phyloP scores from a whole-genome alignment of 2,888 invertebrate species.

The Sphecodes monilicornis region DNA sequence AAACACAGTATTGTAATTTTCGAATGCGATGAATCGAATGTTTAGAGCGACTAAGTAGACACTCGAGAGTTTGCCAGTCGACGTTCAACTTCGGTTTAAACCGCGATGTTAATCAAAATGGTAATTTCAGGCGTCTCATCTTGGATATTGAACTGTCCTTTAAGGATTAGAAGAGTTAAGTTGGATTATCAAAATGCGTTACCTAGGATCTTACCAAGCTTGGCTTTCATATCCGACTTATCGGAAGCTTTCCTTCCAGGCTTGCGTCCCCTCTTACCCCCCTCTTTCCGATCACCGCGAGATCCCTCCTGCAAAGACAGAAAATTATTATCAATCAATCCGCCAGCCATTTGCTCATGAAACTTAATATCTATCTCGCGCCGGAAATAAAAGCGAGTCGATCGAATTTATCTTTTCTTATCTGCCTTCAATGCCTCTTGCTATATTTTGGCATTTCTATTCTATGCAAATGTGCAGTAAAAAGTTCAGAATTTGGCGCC shows the following conservation, averaged over 20 bases:
- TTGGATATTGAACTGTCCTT: not conserved
- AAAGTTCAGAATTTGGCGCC: not conserved
- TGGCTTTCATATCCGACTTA: conserved; percentile 97
- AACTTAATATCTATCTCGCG: not conserved
- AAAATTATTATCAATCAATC: not conserved
- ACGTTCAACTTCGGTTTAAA: not conserved
- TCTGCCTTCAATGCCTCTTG: not conserved
- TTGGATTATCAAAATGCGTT: not conserved
- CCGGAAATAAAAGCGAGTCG: not conserved
- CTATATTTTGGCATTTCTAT: not conserved
- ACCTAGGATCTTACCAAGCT: conserved; percentile 90
- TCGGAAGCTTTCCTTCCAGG: conserved; percentile 94
- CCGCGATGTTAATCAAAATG: not conserved
- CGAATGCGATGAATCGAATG: not conserved
- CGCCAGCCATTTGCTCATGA: not conserved
- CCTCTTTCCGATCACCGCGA: conserved; percentile 90
- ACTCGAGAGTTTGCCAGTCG: not conserved
- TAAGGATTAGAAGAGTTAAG: not conserved
- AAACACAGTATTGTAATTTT: not conserved
- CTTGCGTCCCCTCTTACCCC: conserved; percentile 94
- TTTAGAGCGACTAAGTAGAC: not conserved
- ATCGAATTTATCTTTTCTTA: not conserved
- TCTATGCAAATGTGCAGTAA: not conserved
- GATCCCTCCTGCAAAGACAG: conserved; percentile 84
- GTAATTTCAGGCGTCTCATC: conserved; percentile 2